Conservation (phyloP, 2,113 vertebrate species). For the Verasper variegatus region DNA sequence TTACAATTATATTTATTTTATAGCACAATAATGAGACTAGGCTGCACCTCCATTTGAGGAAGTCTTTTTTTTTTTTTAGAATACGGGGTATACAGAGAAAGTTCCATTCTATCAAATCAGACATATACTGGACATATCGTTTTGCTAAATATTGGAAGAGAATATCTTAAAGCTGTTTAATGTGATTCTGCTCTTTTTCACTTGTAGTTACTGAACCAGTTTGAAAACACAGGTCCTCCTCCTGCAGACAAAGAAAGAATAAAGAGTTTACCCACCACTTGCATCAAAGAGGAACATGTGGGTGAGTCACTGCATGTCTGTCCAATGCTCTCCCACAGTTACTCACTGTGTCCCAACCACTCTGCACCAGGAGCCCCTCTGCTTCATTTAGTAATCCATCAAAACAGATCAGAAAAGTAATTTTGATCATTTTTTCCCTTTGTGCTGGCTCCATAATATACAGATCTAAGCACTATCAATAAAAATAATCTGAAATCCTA, state of each 20-base stretch:
- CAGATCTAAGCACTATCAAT: background rate
- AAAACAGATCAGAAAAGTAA: background rate
- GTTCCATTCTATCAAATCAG: background rate
- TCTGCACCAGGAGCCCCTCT: background rate
- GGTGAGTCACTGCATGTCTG: slow-evolving; percentile 79
- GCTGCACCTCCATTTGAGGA: background rate
- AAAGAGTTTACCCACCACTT: slow-evolving; percentile 92
- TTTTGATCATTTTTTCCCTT: background rate
- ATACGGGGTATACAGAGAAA: background rate
- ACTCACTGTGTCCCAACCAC: background rate
- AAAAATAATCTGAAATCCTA: background rate
- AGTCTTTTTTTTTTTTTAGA: background rate
- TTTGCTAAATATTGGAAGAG: background rate
- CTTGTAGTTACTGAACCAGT: slow-evolving; percentile 95
- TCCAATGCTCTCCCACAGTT: background rate
- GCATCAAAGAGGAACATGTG: slow-evolving; percentile 93
- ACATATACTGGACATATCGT: background rate
- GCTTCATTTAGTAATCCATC: background rate
- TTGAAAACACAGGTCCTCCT: slow-evolving; percentile 97
- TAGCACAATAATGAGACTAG: background rate
- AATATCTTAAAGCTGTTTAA: background rate
- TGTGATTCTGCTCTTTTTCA: background rate
- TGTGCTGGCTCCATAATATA: background rate
- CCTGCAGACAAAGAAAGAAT: slow-evolving; percentile 97
- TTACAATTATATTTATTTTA: background rate